Base-by-base conservation (phyloP, 2,113 vertebrate species). In the Ardeotis arabs region DNA sequence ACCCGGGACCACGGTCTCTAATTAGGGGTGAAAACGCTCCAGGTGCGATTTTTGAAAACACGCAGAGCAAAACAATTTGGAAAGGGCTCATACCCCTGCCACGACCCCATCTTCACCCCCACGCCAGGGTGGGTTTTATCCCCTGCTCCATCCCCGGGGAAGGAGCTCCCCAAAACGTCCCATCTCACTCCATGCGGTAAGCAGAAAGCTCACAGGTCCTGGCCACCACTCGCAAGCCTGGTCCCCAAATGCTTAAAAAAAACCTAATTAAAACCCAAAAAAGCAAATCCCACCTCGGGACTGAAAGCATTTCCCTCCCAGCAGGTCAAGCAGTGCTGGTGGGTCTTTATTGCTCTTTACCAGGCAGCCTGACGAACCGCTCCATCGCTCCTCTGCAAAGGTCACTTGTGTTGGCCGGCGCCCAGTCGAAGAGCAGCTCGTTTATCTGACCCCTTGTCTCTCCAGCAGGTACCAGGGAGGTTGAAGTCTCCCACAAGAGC, bases 61-160 rank as follows among this genome's bases (percentile, higher is more conserved):
- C 1, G 1, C 10, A 11, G 33, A 78, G 31, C 25, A 58, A 39
- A 79, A 53, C 0, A 2, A 14, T 13, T 33, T 2, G 4, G 41
- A 64, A 69, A 31, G 1, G 6, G 18, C 27, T 56, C 8, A 1
- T 66, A 47, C 49, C 49, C 39, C 66, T 60, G 28, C 50, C 33
- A 29, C 22, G 47, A 60, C 45, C 21, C 77, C 14, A 44, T 37
- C 62, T 35, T 87, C n/a, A 60, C 37, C 37, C 12, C 37, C 50
- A 33, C 2, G 12, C 13, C 35, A 49, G 23, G 44, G 33, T 79
- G 81, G 52, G 33, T 18, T 58, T 45, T 22, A 29, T 31, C 28
- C 10, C 15, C 5, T 20, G 56, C 58, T 37, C 31, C 14, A 5
- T 13, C 58, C 22, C 31, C 2, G 9, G 29, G 41, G 10, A 56